Percentiles rank a stretch among this genome's conserved stretches.
Evolutionary conservation across 2,888 invertebrate species (phyloP).

Genomic region (Himalopsyche japonica): DNA sequence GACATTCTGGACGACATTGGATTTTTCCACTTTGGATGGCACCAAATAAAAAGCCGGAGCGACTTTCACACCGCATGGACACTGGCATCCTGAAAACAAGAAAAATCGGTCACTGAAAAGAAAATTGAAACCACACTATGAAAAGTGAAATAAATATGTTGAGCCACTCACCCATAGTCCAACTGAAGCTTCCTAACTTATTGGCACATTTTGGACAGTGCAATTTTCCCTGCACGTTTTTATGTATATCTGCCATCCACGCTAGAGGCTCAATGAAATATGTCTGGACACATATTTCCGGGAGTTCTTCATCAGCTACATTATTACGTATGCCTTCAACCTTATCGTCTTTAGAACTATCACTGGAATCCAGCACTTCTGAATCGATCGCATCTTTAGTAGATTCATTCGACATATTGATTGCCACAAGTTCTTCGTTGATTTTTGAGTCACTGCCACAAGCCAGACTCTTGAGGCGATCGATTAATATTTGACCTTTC

Average conservation of each 20-base stretch:
- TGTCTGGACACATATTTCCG: slow-evolving; percentile 68
- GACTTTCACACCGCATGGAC: slow-evolving; percentile 87
- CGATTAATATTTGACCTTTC: slow-evolving; percentile 42
- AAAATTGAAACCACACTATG: neutral
- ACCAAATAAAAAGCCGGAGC: slow-evolving; percentile 91
- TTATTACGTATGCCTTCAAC: neutral
- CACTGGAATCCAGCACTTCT: slow-evolving; percentile 3
- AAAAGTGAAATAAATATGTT: neutral
- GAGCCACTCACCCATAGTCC: slow-evolving; percentile 73
- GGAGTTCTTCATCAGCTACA: slow-evolving; percentile 1
- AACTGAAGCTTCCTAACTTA: slow-evolving; percentile 88
- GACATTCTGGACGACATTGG: slow-evolving; percentile 85
- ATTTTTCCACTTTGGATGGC: slow-evolving; percentile 88
- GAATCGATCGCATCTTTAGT: neutral
- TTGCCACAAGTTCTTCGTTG: neutral
- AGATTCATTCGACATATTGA: neutral
- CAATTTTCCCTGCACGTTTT: slow-evolving; percentile 77
- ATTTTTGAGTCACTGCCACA: slow-evolving; percentile 25
- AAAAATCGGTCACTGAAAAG: neutral
- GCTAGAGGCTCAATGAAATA: slow-evolving; percentile 87
- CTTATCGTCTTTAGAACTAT: neutral
- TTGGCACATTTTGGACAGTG: slow-evolving; percentile 82
- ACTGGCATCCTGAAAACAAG: slow-evolving; percentile 71
- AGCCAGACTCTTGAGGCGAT: slow-evolving; percentile 51
- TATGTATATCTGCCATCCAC: slow-evolving; percentile 81